Conservation (phyloP, 2,888 invertebrate genomes). For the Dorcus parallelipipedus region DNA sequence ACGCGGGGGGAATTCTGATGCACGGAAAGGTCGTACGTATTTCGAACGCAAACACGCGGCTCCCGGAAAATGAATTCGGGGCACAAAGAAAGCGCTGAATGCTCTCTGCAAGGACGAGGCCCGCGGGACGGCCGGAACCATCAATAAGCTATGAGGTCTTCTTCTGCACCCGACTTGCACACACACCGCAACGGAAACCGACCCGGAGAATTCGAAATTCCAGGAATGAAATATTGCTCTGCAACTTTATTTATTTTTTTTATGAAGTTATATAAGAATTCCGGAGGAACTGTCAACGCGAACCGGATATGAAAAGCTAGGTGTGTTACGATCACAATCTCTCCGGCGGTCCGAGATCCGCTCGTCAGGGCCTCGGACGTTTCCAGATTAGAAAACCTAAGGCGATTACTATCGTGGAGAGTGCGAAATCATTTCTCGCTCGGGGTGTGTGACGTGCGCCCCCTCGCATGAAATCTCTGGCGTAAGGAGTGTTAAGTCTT, state of each 20-base stretch:
- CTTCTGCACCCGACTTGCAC: constrained; percentile 3
- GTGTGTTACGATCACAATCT: constrained; percentile 17
- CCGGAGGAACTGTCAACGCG: constrained; percentile 21
- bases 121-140: background rate
- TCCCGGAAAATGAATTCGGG: no score
- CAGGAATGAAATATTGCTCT: no score
- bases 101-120: no score
- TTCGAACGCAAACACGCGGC: background rate
- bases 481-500: no score
- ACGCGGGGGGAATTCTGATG: constrained; percentile 10
- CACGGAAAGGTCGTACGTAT: constrained; percentile 9
- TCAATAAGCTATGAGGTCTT: constrained; percentile 11
- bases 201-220: constrained; percentile 5
- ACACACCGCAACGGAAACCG: constrained; percentile 8
- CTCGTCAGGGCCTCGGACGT: no score
- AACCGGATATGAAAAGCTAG: constrained; percentile 26
- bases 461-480: no score
- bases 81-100: no score
- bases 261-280: constrained; percentile 3
- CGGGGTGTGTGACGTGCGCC: no score
- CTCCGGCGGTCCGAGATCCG: no score
- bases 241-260: constrained; percentile 9
- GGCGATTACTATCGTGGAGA: no score
- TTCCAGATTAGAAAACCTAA: no score
- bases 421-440: no score